phyloP scores from a whole-genome alignment of 2,888 invertebrate species.

The Agrochola litura region DNA sequence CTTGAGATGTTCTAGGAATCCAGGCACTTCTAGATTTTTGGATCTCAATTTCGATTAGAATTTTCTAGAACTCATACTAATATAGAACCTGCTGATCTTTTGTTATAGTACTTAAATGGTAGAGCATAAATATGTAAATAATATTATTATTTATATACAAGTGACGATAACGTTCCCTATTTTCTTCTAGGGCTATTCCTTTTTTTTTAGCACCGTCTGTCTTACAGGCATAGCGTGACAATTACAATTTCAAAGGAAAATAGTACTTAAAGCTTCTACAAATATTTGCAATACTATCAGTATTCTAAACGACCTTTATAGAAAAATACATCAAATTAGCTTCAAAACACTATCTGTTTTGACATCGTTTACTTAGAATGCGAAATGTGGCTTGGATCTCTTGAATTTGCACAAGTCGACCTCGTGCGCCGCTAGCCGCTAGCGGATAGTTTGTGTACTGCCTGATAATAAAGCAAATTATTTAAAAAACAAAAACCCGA shows the following conservation, averaged over 20 bases:
- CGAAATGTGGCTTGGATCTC: conserved; percentile 29
- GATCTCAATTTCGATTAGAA: conserved; percentile 19
- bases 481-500: no score
- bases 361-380: conserved; percentile 43
- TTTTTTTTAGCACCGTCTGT: not conserved
- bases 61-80: not conserved
- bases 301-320: not conserved
- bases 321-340: not conserved
- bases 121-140: no score
- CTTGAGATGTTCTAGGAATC: conserved; percentile 11
- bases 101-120: no score
- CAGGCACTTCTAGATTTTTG: conserved; percentile 1
- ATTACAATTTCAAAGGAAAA: not conserved
- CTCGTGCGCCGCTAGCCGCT: conserved; percentile 21
- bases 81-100: not conserved
- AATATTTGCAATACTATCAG: not conserved
- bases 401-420: conserved; percentile 48
- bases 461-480: not conserved
- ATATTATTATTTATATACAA: not conserved
- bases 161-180: not conserved
- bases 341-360: conserved; percentile 24
- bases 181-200: not conserved
- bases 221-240: not conserved
- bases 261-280: not conserved
- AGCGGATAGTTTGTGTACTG: conserved; percentile 11